Percentiles rank a stretch among this genome's conserved stretches.
Evolutionary conservation across 2,113 vertebrate species (phyloP).

Genomic region (Cavia aperea): DNA sequence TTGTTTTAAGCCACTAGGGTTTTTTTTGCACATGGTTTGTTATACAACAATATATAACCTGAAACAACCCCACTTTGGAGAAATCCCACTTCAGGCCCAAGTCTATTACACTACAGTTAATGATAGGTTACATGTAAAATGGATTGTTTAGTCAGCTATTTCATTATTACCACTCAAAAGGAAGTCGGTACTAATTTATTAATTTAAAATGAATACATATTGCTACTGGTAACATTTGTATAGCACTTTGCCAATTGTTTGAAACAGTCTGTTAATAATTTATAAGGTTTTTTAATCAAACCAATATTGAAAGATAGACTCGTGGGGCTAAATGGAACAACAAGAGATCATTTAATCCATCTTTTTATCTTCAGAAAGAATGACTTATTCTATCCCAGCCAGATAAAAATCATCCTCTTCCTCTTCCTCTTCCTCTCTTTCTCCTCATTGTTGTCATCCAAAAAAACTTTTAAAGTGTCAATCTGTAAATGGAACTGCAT

Average conservation of each 20-base stretch:
- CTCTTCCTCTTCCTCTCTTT: background rate
- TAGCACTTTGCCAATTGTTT: constrained; percentile 56
- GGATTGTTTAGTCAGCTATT: constrained; percentile 47
- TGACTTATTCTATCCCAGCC: constrained; percentile 7
- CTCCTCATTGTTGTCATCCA: constrained; percentile 7
- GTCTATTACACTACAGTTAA: background rate
- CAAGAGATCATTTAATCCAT: constrained; percentile 46
- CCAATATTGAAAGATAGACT: constrained; percentile 56
- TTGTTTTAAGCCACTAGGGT: background rate
- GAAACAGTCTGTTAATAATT: constrained; percentile 65
- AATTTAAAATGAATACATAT: constrained; percentile 63
- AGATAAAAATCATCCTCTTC: constrained; percentile 12
- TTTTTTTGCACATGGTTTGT: background rate
- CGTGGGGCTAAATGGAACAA: constrained; percentile 39
- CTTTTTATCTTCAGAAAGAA: constrained; percentile 45
- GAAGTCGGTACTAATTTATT: constrained; percentile 55
- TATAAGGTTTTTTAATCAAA: constrained; percentile 62
- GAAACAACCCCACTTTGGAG: background rate
- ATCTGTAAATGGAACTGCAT: constrained; percentile 35
- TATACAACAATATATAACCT: constrained; percentile 15
- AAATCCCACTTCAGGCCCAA: constrained; percentile 26
- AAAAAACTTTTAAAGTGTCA: constrained; percentile 14
- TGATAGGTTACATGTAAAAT: constrained; percentile 24
- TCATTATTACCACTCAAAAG: constrained; percentile 52
- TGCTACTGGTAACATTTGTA: constrained; percentile 46